A percentile compares a stretch with the other conserved stretches of the same genome.
phyloP scores from a whole-genome alignment of 1,140 invertebrate species.

The Bombus superbus region DNA sequence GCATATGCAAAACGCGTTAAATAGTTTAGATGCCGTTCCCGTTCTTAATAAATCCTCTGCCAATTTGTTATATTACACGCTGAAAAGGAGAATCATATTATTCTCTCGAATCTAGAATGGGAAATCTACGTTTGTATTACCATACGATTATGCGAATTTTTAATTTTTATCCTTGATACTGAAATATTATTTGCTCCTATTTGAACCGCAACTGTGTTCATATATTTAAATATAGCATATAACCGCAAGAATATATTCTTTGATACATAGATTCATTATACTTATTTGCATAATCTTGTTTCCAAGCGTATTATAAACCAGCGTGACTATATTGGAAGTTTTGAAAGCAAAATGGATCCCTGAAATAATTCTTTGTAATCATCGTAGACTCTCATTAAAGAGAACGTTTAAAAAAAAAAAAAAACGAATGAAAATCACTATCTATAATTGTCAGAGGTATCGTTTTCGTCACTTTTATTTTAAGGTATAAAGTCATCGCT shows the following conservation, averaged over 20 bases:
- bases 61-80: background rate
- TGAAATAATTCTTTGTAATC: too few relatives aligned
- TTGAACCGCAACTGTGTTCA: background rate
- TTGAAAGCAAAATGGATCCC: background rate
- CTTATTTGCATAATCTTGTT: background rate
- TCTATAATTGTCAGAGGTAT: background rate
- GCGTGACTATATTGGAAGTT: background rate
- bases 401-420: too few relatives aligned
- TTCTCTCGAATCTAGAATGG: too few relatives aligned
- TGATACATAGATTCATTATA: background rate
- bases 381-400: too few relatives aligned
- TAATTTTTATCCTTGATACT: background rate
- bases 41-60: background rate
- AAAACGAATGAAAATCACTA: background rate
- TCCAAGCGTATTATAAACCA: background rate
- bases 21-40: background rate
- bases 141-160: background rate
- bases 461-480: too few relatives aligned
- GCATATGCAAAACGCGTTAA: too few relatives aligned
- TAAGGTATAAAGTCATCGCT: too few relatives aligned
- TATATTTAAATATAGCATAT: background rate
- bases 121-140: background rate
- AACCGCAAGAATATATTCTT: background rate
- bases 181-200: background rate
- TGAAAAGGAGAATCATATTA: background rate